Base-by-base conservation (phyloP, 2,888 invertebrate species). In the Melieria picta region DNA sequence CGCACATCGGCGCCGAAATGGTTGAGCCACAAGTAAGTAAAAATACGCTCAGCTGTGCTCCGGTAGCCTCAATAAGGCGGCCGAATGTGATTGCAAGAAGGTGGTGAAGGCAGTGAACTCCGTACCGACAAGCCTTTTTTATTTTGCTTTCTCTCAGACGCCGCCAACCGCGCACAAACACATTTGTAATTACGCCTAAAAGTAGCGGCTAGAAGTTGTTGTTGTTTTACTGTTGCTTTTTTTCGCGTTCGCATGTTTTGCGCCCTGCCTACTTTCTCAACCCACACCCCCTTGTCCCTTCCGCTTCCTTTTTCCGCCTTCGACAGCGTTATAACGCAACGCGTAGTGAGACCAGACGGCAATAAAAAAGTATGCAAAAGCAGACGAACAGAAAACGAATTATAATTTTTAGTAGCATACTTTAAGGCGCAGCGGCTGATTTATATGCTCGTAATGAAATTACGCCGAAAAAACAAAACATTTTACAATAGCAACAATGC, bases 361-460 rank as follows among this genome's bases (percentile, higher is more conserved):
- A n/a, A 52, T 52, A 52, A 52, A 52, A 43, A 60, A 48, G 48
- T 65, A 55, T 63, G 30, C 11, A 30, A 50, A 7, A 16, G 42
- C 47, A 9, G 16, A n/a, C 4, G 10, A 7, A 58, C 47, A 45
- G 48, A 9, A 50, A 43, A n/a, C 45, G 42, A 56, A 66, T 71
- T 71, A 56, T 62, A 62, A 67, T 63, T 57, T 71, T 67, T 46
- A 71, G 65, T 68, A 72, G 72, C 68, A 46, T 52, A 55, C 55
- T 60, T 72, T 72, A 55, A 68, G 68, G 65, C 68, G 60, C 72
- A 68, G 56, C 16, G 52, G 64, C 61, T 72, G 67, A 67, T 65
- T 72, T 68, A 68, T 65, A 13, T 30, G 60, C 43, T 43, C 61
- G 60, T 68, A 72, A 58, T 64, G 64, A 65, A 64, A 68, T 68